Percentiles rank a stretch among this genome's conserved stretches.
Conservation (phyloP, 2,888 invertebrate species). For the Perizoma affinitatum region DNA sequence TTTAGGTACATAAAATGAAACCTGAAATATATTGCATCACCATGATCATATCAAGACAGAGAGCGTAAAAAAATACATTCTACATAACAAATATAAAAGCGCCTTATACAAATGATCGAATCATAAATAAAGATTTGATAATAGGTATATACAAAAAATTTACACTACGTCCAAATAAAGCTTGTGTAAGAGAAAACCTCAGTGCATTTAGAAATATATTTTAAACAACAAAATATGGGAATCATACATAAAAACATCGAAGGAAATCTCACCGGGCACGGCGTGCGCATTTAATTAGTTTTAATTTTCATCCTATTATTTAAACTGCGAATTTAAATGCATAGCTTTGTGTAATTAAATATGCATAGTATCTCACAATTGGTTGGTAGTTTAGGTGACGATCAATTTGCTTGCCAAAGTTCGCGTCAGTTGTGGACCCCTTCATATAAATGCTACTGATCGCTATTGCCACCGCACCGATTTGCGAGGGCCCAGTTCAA, state of each 20-base stretch:
- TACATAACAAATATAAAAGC: constrained; percentile 21
- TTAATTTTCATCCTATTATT: no score
- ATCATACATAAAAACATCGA: constrained; percentile 12
- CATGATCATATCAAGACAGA: constrained; percentile 20
- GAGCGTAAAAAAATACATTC: constrained; percentile 17
- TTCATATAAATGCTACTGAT: no score
- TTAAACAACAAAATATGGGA: constrained; percentile 12
- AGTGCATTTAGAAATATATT: constrained; percentile 3
- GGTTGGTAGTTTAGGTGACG: no score
- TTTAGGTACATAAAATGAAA: constrained; percentile 6
- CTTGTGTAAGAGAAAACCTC: constrained; percentile 6
- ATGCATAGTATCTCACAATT: background rate
- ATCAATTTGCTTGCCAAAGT: no score
- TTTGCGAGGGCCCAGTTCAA: no score
- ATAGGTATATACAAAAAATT: no score
- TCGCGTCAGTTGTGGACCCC: no score
- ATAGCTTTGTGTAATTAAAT: constrained; percentile 11
- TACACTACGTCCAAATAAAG: constrained; percentile 8
- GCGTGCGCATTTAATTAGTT: no score
- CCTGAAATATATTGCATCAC: constrained; percentile 14
- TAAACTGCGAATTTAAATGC: constrained; percentile 24
- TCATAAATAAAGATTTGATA: no score
- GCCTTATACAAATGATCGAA: constrained; percentile 7
- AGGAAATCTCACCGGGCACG: background rate
- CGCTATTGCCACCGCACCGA: no score